A percentile compares a stretch with the other conserved stretches of the same genome.
phyloP scores from a whole-genome alignment of 2,888 invertebrate genomes.

The Rapana venosa region DNA sequence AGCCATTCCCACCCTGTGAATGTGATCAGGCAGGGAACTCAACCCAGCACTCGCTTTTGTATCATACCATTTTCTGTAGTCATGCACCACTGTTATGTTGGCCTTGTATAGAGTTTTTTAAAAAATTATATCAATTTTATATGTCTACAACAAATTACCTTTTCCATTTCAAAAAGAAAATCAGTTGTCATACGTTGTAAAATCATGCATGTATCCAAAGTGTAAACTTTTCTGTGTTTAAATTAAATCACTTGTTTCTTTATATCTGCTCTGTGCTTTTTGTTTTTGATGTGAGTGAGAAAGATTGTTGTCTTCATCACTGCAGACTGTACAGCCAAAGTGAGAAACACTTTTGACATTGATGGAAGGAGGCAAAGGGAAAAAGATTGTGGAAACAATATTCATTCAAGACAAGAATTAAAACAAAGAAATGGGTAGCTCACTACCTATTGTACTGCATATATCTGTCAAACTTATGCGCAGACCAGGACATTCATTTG shows the following conservation, averaged over 20 bases:
- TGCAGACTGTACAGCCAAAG: not conserved
- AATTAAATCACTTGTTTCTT: conserved; percentile 58
- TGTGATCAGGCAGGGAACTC: not conserved
- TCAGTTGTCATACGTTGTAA: conserved; percentile 63
- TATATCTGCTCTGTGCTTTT: not conserved
- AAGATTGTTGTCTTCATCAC: not conserved
- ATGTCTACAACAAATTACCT: conserved; percentile 54
- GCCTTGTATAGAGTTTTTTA: conserved; percentile 58
- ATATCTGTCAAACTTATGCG: too few species aligned
- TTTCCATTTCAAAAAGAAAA: conserved; percentile 53
- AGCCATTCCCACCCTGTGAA: not conserved
- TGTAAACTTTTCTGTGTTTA: conserved; percentile 62
- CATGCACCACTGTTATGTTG: conserved; percentile 57
- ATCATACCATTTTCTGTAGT: conserved; percentile 50
- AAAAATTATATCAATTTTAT: conserved; percentile 51
- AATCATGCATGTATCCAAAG: conserved; percentile 67
- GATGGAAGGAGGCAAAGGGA: not conserved
- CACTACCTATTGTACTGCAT: too few species aligned
- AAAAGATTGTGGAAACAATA: not conserved
- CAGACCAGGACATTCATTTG: too few species aligned
- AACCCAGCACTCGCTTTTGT: conserved; percentile 51
- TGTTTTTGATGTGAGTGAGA: not conserved
- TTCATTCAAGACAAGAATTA: not conserved
- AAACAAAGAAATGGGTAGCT: not conserved
- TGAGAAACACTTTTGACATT: not conserved